Conservation (phyloP, 2,797 vertebrate genomes). For the Melanotaenia pygmaea region DNA sequence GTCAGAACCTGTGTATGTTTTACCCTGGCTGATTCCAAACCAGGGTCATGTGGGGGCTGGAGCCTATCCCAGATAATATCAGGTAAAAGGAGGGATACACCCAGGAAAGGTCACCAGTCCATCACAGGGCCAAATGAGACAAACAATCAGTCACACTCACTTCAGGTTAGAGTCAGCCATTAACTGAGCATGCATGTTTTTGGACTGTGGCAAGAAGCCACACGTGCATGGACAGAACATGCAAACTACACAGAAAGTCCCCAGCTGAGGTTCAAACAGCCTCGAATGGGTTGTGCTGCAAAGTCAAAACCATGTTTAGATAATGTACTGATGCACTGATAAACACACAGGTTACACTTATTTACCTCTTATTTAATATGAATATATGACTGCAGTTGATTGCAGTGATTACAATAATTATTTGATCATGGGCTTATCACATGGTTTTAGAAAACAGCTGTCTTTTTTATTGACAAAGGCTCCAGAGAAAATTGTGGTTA, state of each 20-base stretch:
- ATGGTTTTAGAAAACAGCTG: background rate
- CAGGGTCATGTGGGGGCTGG: background rate
- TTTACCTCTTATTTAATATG: background rate
- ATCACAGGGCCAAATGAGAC: background rate
- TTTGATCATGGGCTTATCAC: background rate
- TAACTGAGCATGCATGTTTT: background rate
- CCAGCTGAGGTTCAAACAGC: background rate
- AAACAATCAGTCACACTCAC: background rate
- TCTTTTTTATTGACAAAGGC: background rate
- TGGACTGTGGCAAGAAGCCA: background rate
- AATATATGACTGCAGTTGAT: background rate
- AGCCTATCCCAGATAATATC: background rate
- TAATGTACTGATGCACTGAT: background rate
- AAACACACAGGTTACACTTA: background rate
- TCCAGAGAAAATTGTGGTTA: background rate
- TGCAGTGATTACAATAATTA: background rate
- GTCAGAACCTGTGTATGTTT: background rate
- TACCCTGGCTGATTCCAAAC: background rate
- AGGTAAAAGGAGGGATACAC: background rate
- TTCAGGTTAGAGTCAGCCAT: background rate
- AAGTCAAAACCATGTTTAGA: background rate
- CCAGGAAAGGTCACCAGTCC: background rate
- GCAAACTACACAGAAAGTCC: background rate
- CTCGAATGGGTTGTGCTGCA: background rate
- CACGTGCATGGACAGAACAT: background rate